Evolutionary conservation across 2,113 vertebrate species (phyloP).

Genomic region (Pyxicephalus adspersus): DNA sequence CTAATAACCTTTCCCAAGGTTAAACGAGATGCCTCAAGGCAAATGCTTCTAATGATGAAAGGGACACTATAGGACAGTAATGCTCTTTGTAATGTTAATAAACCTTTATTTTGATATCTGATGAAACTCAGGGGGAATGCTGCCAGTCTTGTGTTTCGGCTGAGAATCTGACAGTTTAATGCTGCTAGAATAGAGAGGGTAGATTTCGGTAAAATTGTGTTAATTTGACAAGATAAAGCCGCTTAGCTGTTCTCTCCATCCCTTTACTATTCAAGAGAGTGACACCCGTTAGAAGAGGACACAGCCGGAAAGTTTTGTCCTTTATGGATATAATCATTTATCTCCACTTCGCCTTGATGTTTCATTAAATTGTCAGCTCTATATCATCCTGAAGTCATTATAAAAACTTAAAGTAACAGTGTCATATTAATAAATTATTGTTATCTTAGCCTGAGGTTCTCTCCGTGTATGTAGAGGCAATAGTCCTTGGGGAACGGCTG

Average conservation of each 20-base stretch:
- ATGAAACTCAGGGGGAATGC: conserved; percentile 75
- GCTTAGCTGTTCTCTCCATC: conserved; percentile 29
- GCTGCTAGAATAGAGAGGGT: conserved; percentile 49
- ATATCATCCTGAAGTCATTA: conserved; percentile 31
- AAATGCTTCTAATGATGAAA: conserved; percentile 80
- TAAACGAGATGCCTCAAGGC: conserved; percentile 76
- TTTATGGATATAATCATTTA: conserved; percentile 42
- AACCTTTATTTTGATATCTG: conserved; percentile 77
- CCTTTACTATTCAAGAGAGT: conserved; percentile 9
- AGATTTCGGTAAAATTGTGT: conserved; percentile 63
- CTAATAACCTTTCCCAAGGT: conserved; percentile 80
- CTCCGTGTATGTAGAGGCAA: not conserved
- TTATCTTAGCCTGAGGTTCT: conserved; percentile 14
- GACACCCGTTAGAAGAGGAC: conserved; percentile 32
- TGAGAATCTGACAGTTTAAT: conserved; percentile 72
- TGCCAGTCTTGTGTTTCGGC: conserved; percentile 62
- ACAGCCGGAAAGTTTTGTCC: conserved; percentile 21
- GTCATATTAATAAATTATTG: conserved; percentile 38
- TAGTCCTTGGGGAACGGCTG: conserved; percentile 19
- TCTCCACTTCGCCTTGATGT: conserved; percentile 18
- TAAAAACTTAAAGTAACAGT: conserved; percentile 35
- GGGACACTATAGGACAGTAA: conserved; percentile 73
- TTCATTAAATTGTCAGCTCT: conserved; percentile 47
- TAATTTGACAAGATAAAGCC: conserved; percentile 65
- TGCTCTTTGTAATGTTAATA: conserved; percentile 85